These are phyloP conservation scores for Tringa solitaria DNA, from an alignment of 2,113 vertebrate genomes.

Conservation along the genomic window DNA sequence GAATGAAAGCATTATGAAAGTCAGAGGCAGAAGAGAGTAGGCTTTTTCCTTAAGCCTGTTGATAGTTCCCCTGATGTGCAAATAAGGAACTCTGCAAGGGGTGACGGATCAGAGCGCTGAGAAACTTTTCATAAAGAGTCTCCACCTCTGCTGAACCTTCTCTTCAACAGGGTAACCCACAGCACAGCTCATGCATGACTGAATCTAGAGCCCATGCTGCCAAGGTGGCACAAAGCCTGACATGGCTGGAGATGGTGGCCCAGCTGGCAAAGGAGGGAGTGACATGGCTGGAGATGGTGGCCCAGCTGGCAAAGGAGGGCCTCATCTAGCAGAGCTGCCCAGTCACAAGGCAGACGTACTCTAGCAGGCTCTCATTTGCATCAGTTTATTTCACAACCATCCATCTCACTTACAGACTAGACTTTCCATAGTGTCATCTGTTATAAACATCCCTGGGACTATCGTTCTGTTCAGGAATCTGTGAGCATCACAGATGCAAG, in stretches of 20 bases:
- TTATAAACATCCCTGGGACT: not conserved
- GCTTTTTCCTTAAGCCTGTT: not conserved
- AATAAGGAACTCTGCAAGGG: not conserved
- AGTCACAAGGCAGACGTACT: not conserved
- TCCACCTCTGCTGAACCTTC: not conserved
- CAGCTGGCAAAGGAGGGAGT: not conserved
- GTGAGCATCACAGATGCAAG: not conserved
- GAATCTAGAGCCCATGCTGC: not conserved
- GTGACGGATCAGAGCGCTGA: not conserved
- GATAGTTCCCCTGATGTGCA: accelerated
- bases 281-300: not conserved
- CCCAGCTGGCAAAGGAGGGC: not conserved
- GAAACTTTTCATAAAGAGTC: not conserved
- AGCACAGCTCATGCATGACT: not conserved
- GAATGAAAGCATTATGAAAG: not conserved
- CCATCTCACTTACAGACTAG: not conserved
- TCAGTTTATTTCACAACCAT: not conserved
- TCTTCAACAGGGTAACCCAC: not conserved
- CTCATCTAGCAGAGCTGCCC: not conserved
- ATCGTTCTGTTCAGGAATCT: not conserved
- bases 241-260: not conserved
- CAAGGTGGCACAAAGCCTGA: not conserved
- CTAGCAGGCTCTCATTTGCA: not conserved
- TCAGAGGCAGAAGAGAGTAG: not conserved
- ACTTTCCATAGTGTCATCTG: not conserved